These are phyloP conservation scores for Jacana jacana DNA, from an alignment of 2,113 vertebrate genomes.

Conservation along the genomic window DNA sequence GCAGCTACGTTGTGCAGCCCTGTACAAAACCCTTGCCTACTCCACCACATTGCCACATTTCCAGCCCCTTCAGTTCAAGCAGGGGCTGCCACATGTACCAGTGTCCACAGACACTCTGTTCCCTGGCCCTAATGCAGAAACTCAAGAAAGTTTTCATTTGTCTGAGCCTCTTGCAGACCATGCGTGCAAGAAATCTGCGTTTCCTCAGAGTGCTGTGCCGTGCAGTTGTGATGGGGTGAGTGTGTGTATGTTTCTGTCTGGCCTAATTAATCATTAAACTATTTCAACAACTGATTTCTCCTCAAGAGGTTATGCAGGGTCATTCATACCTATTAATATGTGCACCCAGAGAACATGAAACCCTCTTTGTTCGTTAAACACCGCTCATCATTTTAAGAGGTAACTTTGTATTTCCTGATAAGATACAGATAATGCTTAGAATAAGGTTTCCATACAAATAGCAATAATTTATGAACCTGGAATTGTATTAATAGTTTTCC, in stretches of 20 bases:
- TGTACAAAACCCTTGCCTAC: neutral
- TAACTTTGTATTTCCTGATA: neutral
- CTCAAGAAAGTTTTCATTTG: neutral
- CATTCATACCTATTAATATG: neutral
- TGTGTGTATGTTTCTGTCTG: neutral
- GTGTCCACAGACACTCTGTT: neutral
- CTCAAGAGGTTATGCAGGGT: neutral
- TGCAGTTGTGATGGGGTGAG: neutral
- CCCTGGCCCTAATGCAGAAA: neutral
- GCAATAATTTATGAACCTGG: neutral
- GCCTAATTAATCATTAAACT: neutral
- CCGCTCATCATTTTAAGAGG: neutral
- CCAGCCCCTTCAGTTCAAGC: neutral
- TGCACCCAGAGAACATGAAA: neutral
- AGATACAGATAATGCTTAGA: neutral
- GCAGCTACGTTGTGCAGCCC: neutral
- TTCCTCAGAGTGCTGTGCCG: neutral
- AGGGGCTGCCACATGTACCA: neutral
- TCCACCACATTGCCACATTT: neutral
- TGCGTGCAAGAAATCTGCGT: neutral
- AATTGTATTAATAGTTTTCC: neutral
- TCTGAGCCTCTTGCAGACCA: neutral
- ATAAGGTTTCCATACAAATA: neutral
- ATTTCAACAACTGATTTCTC: neutral
- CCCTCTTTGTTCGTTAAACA: neutral